Percentiles rank a stretch among this genome's conserved stretches.
phyloP scores from a whole-genome alignment of 2,888 invertebrate genomes.

The Euplagia quadripunctaria region DNA sequence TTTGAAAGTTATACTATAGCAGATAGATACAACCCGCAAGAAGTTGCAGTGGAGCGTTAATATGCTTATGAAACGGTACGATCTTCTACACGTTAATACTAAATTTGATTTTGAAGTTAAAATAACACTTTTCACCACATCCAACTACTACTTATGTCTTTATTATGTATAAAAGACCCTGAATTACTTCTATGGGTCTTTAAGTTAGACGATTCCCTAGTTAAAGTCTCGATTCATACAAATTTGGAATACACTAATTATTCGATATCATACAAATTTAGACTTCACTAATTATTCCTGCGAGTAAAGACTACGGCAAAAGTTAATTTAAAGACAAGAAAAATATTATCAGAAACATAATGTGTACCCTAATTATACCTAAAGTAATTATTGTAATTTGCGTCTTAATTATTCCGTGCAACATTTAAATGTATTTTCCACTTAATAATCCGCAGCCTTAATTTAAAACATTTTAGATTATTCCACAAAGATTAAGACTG shows the following conservation, averaged over 20 bases:
- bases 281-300: not conserved
- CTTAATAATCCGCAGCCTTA: slow-evolving; percentile 36
- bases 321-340: slow-evolving; percentile 15
- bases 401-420: slow-evolving; percentile 24
- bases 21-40: too few species aligned
- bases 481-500: slow-evolving; percentile 44
- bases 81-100: too few species aligned
- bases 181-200: not conserved
- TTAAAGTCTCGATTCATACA: not conserved
- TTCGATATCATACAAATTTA: not conserved
- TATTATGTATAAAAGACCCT: too few species aligned
- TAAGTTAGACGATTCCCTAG: not conserved
- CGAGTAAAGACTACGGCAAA: not conserved
- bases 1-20: too few species aligned
- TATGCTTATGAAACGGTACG: too few species aligned
- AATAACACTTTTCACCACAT: too few species aligned
- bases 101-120: too few species aligned
- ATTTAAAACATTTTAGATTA: slow-evolving; percentile 47
- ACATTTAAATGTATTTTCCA: slow-evolving; percentile 36
- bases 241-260: not conserved
- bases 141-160: too few species aligned
- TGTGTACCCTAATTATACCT: slow-evolving; percentile 27
- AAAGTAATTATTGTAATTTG: slow-evolving; percentile 32
- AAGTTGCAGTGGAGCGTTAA: too few species aligned
- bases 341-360: slow-evolving; percentile 25